Evolutionary conservation across 2,113 vertebrate species (phyloP).

Genomic region (Triplophysa dalaica): DNA sequence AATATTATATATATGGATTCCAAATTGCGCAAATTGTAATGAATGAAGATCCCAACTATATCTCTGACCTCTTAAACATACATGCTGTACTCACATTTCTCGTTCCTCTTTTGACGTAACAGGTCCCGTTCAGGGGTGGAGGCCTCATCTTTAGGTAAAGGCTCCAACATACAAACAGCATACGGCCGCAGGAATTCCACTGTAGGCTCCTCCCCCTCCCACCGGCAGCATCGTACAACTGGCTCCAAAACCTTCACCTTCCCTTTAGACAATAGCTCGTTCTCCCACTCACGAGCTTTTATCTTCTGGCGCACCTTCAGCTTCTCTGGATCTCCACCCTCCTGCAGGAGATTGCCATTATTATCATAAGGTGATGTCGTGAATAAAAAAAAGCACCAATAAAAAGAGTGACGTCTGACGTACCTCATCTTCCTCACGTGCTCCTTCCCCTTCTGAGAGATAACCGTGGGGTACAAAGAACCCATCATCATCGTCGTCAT

Average conservation of each 20-base stretch:
- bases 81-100: constrained; percentile 79
- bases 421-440: constrained; percentile 80
- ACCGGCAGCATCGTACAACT: constrained; percentile 83
- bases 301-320: constrained; percentile 89
- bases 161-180: constrained; percentile 76
- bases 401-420: neutral
- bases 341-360: constrained; percentile 67
- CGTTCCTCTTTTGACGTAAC: constrained; percentile 74
- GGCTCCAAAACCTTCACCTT: constrained; percentile 85
- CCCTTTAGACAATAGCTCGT: constrained; percentile 90
- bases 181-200: constrained; percentile 79
- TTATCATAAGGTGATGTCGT: neutral
- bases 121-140: constrained; percentile 73
- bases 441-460: constrained; percentile 94
- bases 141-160: constrained; percentile 71
- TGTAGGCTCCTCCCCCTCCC: constrained; percentile 66
- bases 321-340: constrained; percentile 86
- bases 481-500: constrained; percentile 94
- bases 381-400: neutral
- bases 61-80: neutral
- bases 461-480: constrained; percentile 99
- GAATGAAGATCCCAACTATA: neutral
- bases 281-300: constrained; percentile 92
- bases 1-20: no score
- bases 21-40: neutral